Evolutionary conservation across 2,113 vertebrate species (phyloP), one percentile per base, ranked within the genome.

Genomic region (Carettochelys insculpta): DNA sequence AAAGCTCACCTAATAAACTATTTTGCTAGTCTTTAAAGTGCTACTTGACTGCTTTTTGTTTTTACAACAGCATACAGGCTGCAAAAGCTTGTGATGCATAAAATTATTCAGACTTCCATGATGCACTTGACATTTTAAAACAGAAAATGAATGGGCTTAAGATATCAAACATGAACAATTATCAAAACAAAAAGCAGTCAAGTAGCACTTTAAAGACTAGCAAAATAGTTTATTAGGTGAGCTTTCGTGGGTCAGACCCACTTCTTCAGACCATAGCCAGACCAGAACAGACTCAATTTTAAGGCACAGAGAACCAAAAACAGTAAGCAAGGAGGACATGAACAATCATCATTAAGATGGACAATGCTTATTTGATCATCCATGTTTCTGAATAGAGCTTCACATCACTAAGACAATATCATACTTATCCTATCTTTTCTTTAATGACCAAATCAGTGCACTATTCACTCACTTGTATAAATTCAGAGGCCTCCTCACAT

Each of bases 371-470:
- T 50, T 48, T 48, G 38, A 54, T 75, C 31, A 20, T 79, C 48
- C 31, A 61, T 77, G 41, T 16, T 87, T 6, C 48, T 12, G 29
- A 77, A 65, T 34, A n/a, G 58, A 65, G 31, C n/a, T 54, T 25
- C 27, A 34, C 81, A 2, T 73, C 0, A 1, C 85, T 85, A 76
- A 51, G 4, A 13, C 41, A 41, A 73, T 73, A 73, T 73, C 38
- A 19, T 1, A 50, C 3, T 87, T 38, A n/a, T 43, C 20, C 68
- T 25, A 13, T 41, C 38, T 41, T 11, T 87, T n/a, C 58, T 65
- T 38, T 24, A 77, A 4, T 38, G 43, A 34, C 53, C 17, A 27
- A 27, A 1, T 0, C 0, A 0, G 41, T 75, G 51, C 11, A 77
- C 13, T 8, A 16, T 41, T 53, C 91, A 82, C 75, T 31, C 80